Evolutionary conservation across 2,113 vertebrate species (phyloP).

Genomic region (Oreochromis aureus): DNA sequence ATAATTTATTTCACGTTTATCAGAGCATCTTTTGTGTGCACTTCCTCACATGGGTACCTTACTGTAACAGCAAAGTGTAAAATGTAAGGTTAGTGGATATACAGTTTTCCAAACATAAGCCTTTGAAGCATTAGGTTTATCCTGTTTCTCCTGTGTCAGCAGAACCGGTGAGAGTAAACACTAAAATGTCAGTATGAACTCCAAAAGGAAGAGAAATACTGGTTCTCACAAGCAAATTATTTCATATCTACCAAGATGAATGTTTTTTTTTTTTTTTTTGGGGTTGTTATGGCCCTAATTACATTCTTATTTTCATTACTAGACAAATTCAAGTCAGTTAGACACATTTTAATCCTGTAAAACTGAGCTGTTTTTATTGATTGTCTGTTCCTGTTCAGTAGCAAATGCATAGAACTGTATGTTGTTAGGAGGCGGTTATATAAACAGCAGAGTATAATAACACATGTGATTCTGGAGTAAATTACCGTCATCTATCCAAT

Average conservation of each 20-base stretch:
- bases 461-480: background rate
- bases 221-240: background rate
- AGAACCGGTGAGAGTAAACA: background rate
- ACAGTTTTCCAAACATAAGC: background rate
- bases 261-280: background rate
- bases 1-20: slow-evolving; percentile 42
- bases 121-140: background rate
- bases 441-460: background rate
- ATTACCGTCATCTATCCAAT: background rate
- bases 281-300: background rate
- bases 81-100: background rate
- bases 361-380: background rate
- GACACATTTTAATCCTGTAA: background rate
- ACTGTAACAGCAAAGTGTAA: background rate
- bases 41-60: slow-evolving; percentile 11
- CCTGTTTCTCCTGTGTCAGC: background rate
- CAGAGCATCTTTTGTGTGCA: background rate
- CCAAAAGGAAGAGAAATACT: background rate
- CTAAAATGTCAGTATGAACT: background rate
- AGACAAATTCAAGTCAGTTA: background rate
- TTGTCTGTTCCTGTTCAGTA: background rate
- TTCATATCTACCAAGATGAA: background rate
- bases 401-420: background rate
- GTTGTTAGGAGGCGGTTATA: background rate
- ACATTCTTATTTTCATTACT: slow-evolving; percentile 5